These are phyloP conservation scores for Pedetes capensis DNA, from an alignment of 2,113 vertebrate genomes.

Conservation along the genomic window DNA sequence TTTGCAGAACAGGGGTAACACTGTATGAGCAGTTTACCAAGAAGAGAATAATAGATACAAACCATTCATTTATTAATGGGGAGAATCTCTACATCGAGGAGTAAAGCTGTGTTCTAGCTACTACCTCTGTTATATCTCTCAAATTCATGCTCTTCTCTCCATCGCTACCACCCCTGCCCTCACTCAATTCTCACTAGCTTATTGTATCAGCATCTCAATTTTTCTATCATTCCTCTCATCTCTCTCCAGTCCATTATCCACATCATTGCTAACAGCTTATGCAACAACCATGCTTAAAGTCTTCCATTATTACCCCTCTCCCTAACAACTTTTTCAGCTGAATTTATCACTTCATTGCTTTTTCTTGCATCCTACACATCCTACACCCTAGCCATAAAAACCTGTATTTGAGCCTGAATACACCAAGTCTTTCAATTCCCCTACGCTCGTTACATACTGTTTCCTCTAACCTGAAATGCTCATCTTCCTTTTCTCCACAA, in stretches of 20 bases:
- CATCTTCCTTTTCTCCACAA: neutral
- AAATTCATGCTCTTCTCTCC: neutral
- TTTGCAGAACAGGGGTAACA: neutral
- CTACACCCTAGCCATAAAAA: neutral
- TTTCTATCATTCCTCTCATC: neutral
- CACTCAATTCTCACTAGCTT: neutral
- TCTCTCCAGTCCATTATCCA: neutral
- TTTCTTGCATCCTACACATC: neutral
- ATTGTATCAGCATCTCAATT: neutral
- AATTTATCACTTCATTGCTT: neutral
- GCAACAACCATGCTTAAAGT: neutral
- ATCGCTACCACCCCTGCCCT: neutral
- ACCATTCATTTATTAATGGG: neutral
- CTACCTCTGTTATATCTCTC: neutral
- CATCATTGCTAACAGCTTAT: neutral
- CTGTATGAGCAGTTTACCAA: neutral
- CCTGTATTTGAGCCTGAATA: slow-evolving; percentile 7
- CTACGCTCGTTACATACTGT: neutral
- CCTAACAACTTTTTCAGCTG: neutral
- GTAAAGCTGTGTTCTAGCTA: neutral
- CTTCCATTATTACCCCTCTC: neutral
- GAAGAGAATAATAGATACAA: slow-evolving; percentile 7
- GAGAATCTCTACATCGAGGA: neutral
- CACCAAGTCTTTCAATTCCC: neutral
- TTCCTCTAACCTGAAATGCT: neutral